Evolutionary conservation across 2,888 invertebrate species (phyloP).

Genomic region (Phaonia tiefii): DNA sequence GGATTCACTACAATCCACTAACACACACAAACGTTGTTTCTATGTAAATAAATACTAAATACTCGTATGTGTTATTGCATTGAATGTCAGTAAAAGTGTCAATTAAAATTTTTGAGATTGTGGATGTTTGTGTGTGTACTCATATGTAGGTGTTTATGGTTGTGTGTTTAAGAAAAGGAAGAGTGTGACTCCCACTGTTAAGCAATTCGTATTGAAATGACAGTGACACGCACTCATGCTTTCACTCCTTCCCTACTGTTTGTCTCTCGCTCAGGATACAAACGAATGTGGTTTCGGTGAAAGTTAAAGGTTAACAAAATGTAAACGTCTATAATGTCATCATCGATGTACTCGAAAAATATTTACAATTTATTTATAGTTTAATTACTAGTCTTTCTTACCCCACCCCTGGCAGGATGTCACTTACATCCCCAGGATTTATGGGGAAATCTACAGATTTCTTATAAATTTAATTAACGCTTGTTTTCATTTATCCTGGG

Average conservation of each 20-base stretch:
- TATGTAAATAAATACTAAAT: constrained; percentile 23
- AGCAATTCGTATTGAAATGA: constrained; percentile 7
- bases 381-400: not conserved
- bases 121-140: not conserved
- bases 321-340: constrained; percentile 21
- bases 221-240: constrained; percentile 1
- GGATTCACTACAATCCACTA: not conserved
- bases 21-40: not conserved
- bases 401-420: not conserved
- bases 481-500: constrained; percentile 12
- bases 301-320: constrained; percentile 38
- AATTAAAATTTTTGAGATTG: constrained; percentile 37
- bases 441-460: constrained; percentile 17
- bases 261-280: constrained; percentile 6
- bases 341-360: constrained; percentile 21
- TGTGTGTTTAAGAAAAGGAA: not conserved
- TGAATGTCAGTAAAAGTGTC: constrained; percentile 52
- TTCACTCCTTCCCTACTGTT: not conserved
- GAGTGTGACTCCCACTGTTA: not conserved
- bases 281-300: constrained; percentile 26
- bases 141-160: not conserved
- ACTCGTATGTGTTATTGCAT: constrained; percentile 29
- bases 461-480: constrained; percentile 38
- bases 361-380: constrained; percentile 37
- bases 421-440: not conserved